A percentile compares a stretch with the other conserved stretches of the same genome.
Conservation (phyloP, 1,140 invertebrate species). For the Pygmarrhopalites habei region DNA sequence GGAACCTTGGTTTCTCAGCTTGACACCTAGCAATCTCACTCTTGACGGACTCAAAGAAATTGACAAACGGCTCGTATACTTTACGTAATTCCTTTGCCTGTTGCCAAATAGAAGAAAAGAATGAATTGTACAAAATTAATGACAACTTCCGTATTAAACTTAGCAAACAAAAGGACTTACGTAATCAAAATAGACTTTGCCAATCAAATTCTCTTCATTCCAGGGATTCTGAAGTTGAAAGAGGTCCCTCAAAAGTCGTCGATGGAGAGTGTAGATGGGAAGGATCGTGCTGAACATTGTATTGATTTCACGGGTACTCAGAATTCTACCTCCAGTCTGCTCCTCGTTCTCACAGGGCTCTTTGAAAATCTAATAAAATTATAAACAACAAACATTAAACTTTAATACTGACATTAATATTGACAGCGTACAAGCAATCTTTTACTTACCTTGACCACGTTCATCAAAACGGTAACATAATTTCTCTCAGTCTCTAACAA, state of each 20-base stretch:
- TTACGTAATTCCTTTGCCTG: constrained; percentile 62
- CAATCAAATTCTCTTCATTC: constrained; percentile 77
- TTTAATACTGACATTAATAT: neutral
- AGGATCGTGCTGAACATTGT: constrained; percentile 94
- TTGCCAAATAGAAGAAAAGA: too few species aligned
- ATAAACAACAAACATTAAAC: neutral
- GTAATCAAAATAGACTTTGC: constrained; percentile 78
- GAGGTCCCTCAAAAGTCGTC: constrained; percentile 72
- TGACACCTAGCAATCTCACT: constrained; percentile 85
- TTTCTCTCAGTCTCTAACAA: constrained; percentile 92
- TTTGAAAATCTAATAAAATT: constrained; percentile 73
- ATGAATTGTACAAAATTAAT: constrained; percentile 4
- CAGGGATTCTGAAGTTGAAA: constrained; percentile 61
- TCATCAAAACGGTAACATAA: constrained; percentile 90
- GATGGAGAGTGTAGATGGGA: constrained; percentile 86
- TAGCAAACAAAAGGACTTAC: constrained; percentile 41
- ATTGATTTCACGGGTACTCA: constrained; percentile 87
- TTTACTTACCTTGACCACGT: constrained; percentile 69
- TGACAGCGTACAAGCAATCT: neutral
- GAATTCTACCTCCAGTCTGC: constrained; percentile 63
- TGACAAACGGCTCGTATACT: constrained; percentile 94
- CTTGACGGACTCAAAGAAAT: constrained; percentile 95
- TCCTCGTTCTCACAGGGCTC: constrained; percentile 75
- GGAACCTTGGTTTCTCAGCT: constrained; percentile 84
- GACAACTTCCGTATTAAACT: neutral